Evolutionary conservation across 2,797 vertebrate species (phyloP).

Genomic region (Lacerta viridis): DNA sequence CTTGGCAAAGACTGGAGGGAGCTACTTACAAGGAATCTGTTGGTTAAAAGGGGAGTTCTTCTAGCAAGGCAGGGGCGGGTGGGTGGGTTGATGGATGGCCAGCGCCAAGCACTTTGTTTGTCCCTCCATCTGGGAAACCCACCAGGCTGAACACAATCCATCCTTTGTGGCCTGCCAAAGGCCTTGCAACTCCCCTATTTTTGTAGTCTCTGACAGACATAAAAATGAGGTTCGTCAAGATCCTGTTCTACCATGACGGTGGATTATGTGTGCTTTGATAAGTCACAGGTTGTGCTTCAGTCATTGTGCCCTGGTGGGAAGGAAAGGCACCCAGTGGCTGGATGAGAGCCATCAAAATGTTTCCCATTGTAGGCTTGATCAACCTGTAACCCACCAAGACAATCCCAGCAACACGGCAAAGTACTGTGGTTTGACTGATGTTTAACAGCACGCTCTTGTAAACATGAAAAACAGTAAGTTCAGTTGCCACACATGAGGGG

Average conservation of each 20-base stretch:
- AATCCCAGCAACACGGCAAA: background rate
- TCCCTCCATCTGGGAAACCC: background rate
- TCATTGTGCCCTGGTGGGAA: background rate
- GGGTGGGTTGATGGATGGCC: no score
- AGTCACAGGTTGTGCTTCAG: background rate
- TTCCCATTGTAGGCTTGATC: no score
- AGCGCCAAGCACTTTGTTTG: background rate
- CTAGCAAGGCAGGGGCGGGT: no score
- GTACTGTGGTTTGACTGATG: background rate
- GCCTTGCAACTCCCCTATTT: background rate
- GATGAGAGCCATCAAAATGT: background rate
- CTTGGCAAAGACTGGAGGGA: background rate
- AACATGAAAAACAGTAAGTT: background rate
- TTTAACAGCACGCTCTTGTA: background rate
- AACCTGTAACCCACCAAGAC: background rate
- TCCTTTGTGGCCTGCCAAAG: background rate
- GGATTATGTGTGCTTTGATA: no score
- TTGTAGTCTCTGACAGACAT: background rate
- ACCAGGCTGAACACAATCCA: background rate
- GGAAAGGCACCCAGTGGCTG: background rate
- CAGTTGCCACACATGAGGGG: background rate
- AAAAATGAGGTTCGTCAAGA: background rate
- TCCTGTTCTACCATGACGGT: background rate
- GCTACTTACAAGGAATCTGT: background rate
- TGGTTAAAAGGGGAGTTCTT: background rate